Base-by-base conservation (phyloP, 2,797 vertebrate species). In the Aythya fuligula region DNA sequence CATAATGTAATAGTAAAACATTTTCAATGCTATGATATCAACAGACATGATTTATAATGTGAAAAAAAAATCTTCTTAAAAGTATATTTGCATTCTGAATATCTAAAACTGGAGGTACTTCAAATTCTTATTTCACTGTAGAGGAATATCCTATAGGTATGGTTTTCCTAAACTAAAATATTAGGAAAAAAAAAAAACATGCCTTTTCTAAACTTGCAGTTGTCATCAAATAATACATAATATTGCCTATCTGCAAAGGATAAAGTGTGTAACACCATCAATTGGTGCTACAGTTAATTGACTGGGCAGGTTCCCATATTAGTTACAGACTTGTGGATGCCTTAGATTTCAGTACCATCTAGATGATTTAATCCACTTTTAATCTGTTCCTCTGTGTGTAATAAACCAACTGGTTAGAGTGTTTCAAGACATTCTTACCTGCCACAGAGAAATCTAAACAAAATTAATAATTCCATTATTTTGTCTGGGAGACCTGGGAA, bases 1-100 rank as follows among this genome's bases (percentile, higher is more conserved):
- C 45, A 57, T 38, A 84, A 10, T 43, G 19, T 74, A 87, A 32
- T 45, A 64, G 24, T 49, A 85, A 86, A 93, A 86, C 47, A 54
- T 83, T 80, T 93, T 61, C 53, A 70, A 22, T 81, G 47, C 13
- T 70, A 9, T 36, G 25, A 43, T 47, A 56, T 71, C 58, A 88
- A 91, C 83, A 45, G 84, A 92, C 34, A 72, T 96, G 75, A 92
- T 95, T 57, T 94, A 93, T 85, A 94, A 87, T 81, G 66, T 93
- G 67, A 90, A 87, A n/a, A 93, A 93, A 45, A 95, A 80, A 75
- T 95, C 18, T 80, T 61, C 36, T 78, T 47, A 34, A 61, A 94
- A 94, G 30, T 86, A 95, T 41, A 87, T 75, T 79, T 64, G 21
- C 3, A 8, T 71, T 88, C 61, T 73, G 18, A 56, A 88, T 39